Evolutionary conservation across 2,888 invertebrate genomes (phyloP).

Genomic region (Chloromyia formosa): DNA sequence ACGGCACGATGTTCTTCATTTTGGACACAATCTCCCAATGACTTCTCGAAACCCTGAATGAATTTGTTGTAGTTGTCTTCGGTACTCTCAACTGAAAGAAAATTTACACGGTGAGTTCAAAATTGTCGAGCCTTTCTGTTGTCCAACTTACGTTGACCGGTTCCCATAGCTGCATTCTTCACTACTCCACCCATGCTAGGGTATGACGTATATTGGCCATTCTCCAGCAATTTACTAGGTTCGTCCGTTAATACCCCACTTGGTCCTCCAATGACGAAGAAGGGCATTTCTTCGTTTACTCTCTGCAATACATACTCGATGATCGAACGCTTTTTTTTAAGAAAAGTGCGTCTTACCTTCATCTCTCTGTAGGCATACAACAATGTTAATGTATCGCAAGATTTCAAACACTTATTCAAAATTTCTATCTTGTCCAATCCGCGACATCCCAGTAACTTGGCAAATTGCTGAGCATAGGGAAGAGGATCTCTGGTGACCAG

Average conservation of each 20-base stretch:
- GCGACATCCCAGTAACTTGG: slow-evolving; percentile 51
- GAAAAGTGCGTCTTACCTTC: background rate
- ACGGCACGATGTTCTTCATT: slow-evolving; percentile 30
- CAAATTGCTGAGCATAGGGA: slow-evolving; percentile 48
- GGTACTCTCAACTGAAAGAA: slow-evolving; percentile 24
- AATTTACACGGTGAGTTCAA: background rate
- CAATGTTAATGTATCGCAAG: background rate
- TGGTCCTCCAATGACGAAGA: slow-evolving; percentile 35
- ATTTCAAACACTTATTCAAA: slow-evolving; percentile 25
- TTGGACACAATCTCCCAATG: background rate
- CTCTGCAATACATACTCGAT: no score
- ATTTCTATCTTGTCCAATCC: background rate
- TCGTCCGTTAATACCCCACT: slow-evolving; percentile 34
- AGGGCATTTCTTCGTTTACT: background rate
- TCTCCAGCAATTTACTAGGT: slow-evolving; percentile 37
- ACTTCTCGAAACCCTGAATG: slow-evolving; percentile 23
- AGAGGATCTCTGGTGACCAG: slow-evolving; percentile 59
- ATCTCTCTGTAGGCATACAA: slow-evolving; percentile 4
- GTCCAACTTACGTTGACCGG: slow-evolving; percentile 26
- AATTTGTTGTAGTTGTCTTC: slow-evolving; percentile 18
- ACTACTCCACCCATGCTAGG: slow-evolving; percentile 45
- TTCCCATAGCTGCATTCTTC: slow-evolving; percentile 38
- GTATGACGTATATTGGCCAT: slow-evolving; percentile 29
- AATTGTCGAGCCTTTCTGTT: background rate
- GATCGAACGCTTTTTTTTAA: background rate